Conservation (phyloP, 2,113 vertebrate species). For the Regulus satrapa region DNA sequence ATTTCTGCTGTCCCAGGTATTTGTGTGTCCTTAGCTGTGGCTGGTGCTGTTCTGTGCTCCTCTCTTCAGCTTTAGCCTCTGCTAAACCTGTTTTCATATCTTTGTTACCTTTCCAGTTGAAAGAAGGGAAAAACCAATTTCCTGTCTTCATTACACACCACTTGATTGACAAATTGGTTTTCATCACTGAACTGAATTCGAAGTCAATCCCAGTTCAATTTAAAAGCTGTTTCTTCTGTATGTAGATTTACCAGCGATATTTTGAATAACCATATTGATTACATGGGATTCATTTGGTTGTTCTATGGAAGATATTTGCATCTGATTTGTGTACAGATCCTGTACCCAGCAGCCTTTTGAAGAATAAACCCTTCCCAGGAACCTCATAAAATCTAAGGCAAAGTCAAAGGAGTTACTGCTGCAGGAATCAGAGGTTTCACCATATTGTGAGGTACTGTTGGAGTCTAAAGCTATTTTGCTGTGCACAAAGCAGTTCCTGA, state of each 20-base stretch:
- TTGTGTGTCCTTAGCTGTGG: not conserved
- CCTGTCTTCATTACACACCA: not conserved
- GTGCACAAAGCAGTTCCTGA: not conserved
- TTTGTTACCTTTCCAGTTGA: not conserved
- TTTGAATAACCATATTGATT: not conserved
- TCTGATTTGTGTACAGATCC: not conserved
- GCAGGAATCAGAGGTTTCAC: not conserved
- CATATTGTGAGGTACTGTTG: not conserved
- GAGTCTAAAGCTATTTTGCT: not conserved
- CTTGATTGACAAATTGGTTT: not conserved
- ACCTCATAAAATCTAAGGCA: not conserved
- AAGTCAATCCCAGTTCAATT: not conserved
- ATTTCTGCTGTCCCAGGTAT: not conserved
- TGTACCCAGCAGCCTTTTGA: not conserved
- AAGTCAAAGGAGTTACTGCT: not conserved
- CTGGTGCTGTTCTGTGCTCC: not conserved
- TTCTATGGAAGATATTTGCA: not conserved
- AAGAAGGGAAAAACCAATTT: not conserved
- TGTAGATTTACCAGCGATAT: not conserved
- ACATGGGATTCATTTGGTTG: not conserved
- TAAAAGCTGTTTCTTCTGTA: not conserved
- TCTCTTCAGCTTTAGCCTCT: not conserved
- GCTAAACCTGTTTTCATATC: not conserved
- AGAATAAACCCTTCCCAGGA: not conserved
- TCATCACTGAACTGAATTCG: not conserved